Percentiles rank a stretch among this genome's conserved stretches.
phyloP scores from a whole-genome alignment of 2,888 invertebrate genomes.

The Pharmacophagus antenor region DNA sequence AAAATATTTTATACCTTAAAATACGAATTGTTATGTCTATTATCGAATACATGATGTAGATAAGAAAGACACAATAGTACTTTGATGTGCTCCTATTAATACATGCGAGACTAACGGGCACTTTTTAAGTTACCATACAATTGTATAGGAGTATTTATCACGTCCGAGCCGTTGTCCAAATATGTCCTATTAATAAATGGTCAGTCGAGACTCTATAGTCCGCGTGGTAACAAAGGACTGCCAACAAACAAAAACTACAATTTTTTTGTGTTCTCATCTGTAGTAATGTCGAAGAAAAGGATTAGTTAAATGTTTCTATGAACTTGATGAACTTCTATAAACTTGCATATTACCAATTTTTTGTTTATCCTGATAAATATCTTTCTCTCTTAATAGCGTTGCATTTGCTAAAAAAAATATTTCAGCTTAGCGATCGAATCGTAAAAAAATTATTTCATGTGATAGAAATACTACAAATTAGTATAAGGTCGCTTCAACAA shows the following conservation, averaged over 20 bases:
- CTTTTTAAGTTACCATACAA: slow-evolving; percentile 35
- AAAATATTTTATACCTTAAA: slow-evolving; percentile 10
- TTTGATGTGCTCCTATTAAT: slow-evolving; percentile 33
- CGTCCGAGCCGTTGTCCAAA: slow-evolving; percentile 66
- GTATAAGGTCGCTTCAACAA: neutral
- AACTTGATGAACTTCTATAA: too few relatives aligned
- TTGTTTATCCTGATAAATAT: too few relatives aligned
- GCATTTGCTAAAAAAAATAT: too few relatives aligned
- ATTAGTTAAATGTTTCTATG: too few relatives aligned
- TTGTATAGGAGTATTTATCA: slow-evolving; percentile 61
- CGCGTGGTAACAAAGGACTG: slow-evolving; percentile 49
- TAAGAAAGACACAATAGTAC: slow-evolving; percentile 29
- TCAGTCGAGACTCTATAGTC: slow-evolving; percentile 43
- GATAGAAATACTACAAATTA: neutral
- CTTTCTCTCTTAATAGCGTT: too few relatives aligned
- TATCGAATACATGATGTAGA: neutral
- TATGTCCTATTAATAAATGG: slow-evolving; percentile 75
- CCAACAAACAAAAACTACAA: neutral
- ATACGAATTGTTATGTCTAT: neutral
- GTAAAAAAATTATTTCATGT: too few relatives aligned
- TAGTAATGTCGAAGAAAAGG: too few relatives aligned
- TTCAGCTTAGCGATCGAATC: too few relatives aligned
- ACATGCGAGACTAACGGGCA: slow-evolving; percentile 39
- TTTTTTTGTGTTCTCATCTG: too few relatives aligned
- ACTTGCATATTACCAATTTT: too few relatives aligned